phyloP scores from a whole-genome alignment of 2,113 vertebrate genomes.

The Hiodon tergisus region DNA sequence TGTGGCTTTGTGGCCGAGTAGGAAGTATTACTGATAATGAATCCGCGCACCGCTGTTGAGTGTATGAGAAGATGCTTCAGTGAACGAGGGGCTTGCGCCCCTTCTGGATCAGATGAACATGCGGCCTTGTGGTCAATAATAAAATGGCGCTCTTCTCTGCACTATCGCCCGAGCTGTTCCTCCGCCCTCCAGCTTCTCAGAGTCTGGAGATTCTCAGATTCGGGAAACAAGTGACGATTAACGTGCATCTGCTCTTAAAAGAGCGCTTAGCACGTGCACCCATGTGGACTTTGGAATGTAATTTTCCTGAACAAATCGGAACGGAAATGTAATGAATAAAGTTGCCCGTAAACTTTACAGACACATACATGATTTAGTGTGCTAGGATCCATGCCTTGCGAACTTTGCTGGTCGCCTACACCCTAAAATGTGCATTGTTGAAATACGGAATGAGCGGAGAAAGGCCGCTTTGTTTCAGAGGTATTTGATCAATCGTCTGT shows the following conservation, averaged over 20 bases:
- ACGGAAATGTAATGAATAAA: too few relatives aligned
- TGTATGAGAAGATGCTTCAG: too few relatives aligned
- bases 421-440: conserved; percentile 47
- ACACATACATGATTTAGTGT: not conserved
- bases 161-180: not conserved
- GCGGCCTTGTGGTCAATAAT: conserved; percentile 19
- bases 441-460: conserved; percentile 40
- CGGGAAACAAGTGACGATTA: conserved; percentile 8
- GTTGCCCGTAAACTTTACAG: too few relatives aligned
- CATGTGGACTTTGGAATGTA: too few relatives aligned
- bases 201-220: not conserved
- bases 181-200: not conserved
- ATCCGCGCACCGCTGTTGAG: not conserved
- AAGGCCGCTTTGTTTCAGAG: conserved; percentile 57
- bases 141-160: conserved; percentile 24
- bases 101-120: not conserved
- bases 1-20: not conserved
- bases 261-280: not conserved
- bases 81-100: conserved; percentile 43
- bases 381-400: not conserved
- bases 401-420: not conserved
- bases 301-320: too few relatives aligned
- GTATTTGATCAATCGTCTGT: conserved; percentile 44
- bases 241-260: not conserved
- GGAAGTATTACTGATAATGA: not conserved